Evolutionary conservation across 2,113 vertebrate species (phyloP), one percentile per base, ranked within the genome.

Genomic region (Psittacus erithacus): DNA sequence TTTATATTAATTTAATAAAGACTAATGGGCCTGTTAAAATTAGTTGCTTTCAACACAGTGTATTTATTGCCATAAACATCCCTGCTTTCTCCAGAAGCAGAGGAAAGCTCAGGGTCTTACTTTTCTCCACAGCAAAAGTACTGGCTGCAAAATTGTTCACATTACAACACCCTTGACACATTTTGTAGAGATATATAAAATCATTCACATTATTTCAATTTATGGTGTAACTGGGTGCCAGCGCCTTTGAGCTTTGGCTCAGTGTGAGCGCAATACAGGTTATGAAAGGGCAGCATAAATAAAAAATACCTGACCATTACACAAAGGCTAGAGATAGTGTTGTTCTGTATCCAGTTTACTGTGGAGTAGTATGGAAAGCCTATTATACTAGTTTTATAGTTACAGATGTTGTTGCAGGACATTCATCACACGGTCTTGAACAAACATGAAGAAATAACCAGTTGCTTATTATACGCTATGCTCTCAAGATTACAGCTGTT

Each of bases 201-300:
- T 62, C 64, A 74, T 87, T 85, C 85, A 87, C 62, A 92, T 96
- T 95, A 93, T 95, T 95, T 95, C 89, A 90, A 77, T 95, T 94
- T 95, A 94, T 90, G 59, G 41, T 91, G 29, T 81, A 95, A 86
- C 52, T 62, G 92, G 64, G 50, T 95, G 76, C 50, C 80, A 90
- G 47, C 64, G 29, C 86, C 83, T 93, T 96, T 92, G 88, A 96
- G 92, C 80, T 88, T 92, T 94, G 88, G 28, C 64, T 93, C 75
- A 79, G 12, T 87, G 50, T 65, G 44, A 94, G 63, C 64, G 78
- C 62, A 67, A 43, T 67, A 62, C 15, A 49, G 75, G 35, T 88
- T 93, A 65, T 90, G 80, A 83, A 92, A 91, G 88, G 81, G 52
- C 39, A 77, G 29, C 85, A 84, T 91, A 93, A 94, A 81, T 88